These are phyloP conservation scores for Drosophila nasuta DNA, from an alignment of 1,140 invertebrate species.

Conservation along the genomic window DNA sequence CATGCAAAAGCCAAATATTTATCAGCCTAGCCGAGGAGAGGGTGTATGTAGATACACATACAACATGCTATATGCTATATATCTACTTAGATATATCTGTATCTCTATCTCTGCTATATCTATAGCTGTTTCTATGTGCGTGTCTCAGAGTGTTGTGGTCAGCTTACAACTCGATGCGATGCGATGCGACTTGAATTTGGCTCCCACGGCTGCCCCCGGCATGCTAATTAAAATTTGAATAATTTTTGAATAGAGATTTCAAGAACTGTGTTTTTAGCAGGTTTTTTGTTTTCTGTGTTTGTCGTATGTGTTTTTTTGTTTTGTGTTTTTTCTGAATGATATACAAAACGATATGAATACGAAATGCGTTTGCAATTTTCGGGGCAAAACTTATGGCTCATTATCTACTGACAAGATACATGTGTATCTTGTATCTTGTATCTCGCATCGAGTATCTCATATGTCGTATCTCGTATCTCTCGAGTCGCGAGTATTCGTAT, in stretches of 20 bases:
- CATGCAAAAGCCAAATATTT: slow-evolving; percentile 80
- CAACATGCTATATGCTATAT: not conserved
- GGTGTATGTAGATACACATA: not conserved
- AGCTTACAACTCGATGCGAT: not conserved
- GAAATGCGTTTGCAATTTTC: slow-evolving; percentile 31
- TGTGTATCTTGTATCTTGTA: slow-evolving; percentile 33
- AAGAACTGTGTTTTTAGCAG: slow-evolving; percentile 22
- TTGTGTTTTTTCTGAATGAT: slow-evolving; percentile 10
- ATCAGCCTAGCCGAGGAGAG: slow-evolving; percentile 52
- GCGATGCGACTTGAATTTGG: slow-evolving; percentile 21
- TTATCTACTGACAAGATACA: slow-evolving; percentile 46
- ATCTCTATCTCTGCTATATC: slow-evolving; percentile 4
- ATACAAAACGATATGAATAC: slow-evolving; percentile 26
- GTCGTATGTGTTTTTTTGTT: not conserved
- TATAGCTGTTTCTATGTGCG: slow-evolving; percentile 17
- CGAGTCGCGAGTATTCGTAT: too few species aligned
- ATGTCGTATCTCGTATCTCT: not conserved
- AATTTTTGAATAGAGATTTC: slow-evolving; percentile 42
- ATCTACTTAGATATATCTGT: slow-evolving; percentile 21
- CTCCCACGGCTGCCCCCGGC: slow-evolving; percentile 60
- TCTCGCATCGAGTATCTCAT: slow-evolving; percentile 20
- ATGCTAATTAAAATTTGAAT: slow-evolving; percentile 80
- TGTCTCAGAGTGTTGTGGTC: not conserved
- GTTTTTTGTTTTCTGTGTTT: slow-evolving; percentile 12
- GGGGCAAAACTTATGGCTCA: slow-evolving; percentile 45